Evolutionary conservation across 2,113 vertebrate species (phyloP), one percentile per base, ranked within the genome.

Genomic region (Mustelus asterias): DNA sequence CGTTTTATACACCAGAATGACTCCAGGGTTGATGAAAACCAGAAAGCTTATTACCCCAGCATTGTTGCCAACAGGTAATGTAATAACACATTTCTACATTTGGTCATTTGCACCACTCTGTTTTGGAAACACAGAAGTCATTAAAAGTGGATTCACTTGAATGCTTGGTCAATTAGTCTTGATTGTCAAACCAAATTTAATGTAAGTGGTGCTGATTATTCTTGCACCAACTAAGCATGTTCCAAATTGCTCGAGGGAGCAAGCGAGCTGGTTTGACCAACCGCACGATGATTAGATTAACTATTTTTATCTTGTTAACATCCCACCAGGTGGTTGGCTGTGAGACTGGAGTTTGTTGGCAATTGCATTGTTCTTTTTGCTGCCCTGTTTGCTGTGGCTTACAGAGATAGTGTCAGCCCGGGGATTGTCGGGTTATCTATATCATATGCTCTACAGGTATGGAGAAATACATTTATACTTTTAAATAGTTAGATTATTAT

Each of bases 31-130:
- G 99, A 99, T 95, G 98, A 98, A 96, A 99, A 99, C 96, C 99
- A 99, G 97, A 99, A 98, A 96, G 99, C 99, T 33, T 99, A 99
- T 96, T 99, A 98, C 96, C 98, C 99, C 33, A 97, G 99, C 97
- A 99, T 99, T 2, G 98, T 99, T n/a, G 98, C 99, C 33, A 99
- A 99, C 98, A 98, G 99, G 99, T 99, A 96, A 37, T 26, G 0
- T 70, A 94, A 70, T 41, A 94, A 63, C n/a, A 65, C 18, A 29
- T 24, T 89, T 89, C 48, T 89, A 24, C 76, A 88, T 70, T 67
- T 72, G 67, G 67, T 70, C 14, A 95, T 54, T 48, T 26, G 26
- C 44, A 54, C 11, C 41, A 54, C 22, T 63, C 37, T 63, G 18
- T 20, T 22, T 65, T 65, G 60, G 60, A n/a, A 67, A 65, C 7